Percentiles rank a stretch among this genome's conserved stretches.
These are phyloP conservation scores for Acanthurus lineatus DNA, from an alignment of 2,797 vertebrate genomes.

Conservation along the genomic window DNA sequence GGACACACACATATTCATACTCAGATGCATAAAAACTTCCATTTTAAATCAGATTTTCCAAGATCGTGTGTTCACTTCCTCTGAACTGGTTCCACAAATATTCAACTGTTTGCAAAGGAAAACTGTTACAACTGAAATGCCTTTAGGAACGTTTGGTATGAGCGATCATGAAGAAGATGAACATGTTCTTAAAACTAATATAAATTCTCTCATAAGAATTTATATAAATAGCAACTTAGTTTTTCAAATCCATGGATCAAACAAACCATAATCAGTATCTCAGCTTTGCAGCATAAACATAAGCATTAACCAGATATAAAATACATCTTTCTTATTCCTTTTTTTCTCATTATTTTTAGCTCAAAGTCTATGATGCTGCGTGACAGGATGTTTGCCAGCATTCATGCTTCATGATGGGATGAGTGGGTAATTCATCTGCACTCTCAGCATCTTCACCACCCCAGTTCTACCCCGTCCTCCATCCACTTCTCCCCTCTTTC, in stretches of 20 bases:
- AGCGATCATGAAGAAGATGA: not conserved
- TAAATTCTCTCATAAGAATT: not conserved
- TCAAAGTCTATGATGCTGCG: too few relatives aligned
- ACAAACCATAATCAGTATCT: not conserved
- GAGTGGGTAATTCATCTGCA: constrained; percentile 18
- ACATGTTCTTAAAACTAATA: not conserved
- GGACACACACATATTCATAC: not conserved
- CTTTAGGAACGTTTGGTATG: not conserved
- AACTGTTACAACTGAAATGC: not conserved
- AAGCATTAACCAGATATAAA: not conserved
- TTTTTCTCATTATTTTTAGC: not conserved
- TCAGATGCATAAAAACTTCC: not conserved
- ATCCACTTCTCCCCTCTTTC: constrained; percentile 31
- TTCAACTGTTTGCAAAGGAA: not conserved
- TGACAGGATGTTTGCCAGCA: constrained; percentile 17
- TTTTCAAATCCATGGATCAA: not conserved
- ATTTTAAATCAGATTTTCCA: not conserved
- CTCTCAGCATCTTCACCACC: not conserved
- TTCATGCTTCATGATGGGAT: constrained; percentile 12
- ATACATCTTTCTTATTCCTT: not conserved
- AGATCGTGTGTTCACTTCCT: not conserved
- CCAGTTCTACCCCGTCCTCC: constrained; percentile 21
- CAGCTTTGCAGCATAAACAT: constrained; percentile 4
- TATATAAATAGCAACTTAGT: not conserved
- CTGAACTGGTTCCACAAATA: constrained; percentile 11